Evolutionary conservation across 2,113 vertebrate species (phyloP).

Genomic region (Poeciliopsis turrubarensis): DNA sequence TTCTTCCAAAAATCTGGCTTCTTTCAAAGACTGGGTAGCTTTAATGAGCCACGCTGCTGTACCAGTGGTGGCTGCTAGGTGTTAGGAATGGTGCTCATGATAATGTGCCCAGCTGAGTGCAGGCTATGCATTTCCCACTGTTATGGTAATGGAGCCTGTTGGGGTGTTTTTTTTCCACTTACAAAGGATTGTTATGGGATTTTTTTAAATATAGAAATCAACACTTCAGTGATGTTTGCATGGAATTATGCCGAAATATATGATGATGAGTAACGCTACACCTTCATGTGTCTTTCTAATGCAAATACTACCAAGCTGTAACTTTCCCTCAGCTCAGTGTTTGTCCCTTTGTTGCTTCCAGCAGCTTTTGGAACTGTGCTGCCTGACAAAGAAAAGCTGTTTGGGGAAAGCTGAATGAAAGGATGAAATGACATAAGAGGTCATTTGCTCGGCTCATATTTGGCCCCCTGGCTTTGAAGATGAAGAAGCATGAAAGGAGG

Average conservation of each 20-base stretch:
- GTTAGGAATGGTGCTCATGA: slow-evolving; percentile 72
- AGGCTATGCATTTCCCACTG: slow-evolving; percentile 59
- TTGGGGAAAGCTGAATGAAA: slow-evolving; percentile 41
- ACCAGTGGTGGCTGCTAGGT: slow-evolving; percentile 59
- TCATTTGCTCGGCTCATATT: slow-evolving; percentile 73
- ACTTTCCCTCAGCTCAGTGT: slow-evolving; percentile 11
- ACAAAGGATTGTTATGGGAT: slow-evolving; percentile 29
- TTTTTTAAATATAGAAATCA: slow-evolving; percentile 29
- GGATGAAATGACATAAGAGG: slow-evolving; percentile 74
- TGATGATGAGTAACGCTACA: slow-evolving; percentile 20
- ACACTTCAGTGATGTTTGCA: slow-evolving; percentile 32
- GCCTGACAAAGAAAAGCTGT: slow-evolving; percentile 40
- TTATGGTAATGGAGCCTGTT: slow-evolving; percentile 65
- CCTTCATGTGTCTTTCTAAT: slow-evolving; percentile 36
- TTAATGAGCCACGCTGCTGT: slow-evolving; percentile 75
- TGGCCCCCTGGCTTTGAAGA: slow-evolving; percentile 70
- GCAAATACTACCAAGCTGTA: slow-evolving; percentile 32
- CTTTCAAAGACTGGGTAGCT: slow-evolving; percentile 71
- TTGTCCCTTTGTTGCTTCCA: slow-evolving; percentile 10
- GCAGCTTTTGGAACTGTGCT: slow-evolving; percentile 34
- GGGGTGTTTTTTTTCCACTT: slow-evolving; percentile 34
- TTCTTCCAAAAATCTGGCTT: slow-evolving; percentile 61
- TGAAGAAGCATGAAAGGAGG: slow-evolving; percentile 71
- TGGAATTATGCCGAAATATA: slow-evolving; percentile 40
- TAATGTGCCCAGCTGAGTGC: slow-evolving; percentile 64